Percentiles rank a stretch among this genome's conserved stretches.
Evolutionary conservation across 1,140 invertebrate species (phyloP).

Genomic region (Vanessa atalanta): DNA sequence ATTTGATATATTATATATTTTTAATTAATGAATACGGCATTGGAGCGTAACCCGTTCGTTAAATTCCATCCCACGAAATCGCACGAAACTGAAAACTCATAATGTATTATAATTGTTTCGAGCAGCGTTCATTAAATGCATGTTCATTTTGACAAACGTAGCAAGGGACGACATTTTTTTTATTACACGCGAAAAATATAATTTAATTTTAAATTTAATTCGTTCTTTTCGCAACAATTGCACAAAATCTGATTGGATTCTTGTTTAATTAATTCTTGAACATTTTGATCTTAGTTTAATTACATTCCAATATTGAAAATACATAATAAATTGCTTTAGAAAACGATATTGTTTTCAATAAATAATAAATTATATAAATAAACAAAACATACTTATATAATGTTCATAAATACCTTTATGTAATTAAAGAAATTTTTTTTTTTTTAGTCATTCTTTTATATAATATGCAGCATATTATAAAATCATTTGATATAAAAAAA

Average conservation of each 20-base stretch:
- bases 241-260: neutral
- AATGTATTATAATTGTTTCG: slow-evolving; percentile 5
- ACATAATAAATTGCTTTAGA: too few species aligned
- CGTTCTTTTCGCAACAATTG: neutral
- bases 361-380: too few species aligned
- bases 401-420: too few species aligned
- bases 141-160: slow-evolving; percentile 21
- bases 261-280: neutral
- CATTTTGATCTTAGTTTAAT: too few species aligned
- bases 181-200: neutral
- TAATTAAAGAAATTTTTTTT: too few species aligned
- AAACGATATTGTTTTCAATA: too few species aligned
- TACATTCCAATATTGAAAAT: too few species aligned
- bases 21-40: neutral
- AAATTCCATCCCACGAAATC: slow-evolving; percentile 2
- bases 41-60: slow-evolving; percentile 2
- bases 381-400: too few species aligned
- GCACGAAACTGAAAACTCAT: neutral
- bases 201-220: slow-evolving; percentile 1
- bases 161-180: neutral
- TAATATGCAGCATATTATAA: too few species aligned
- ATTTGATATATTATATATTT: neutral
- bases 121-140: slow-evolving; percentile 18
- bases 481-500: too few species aligned
- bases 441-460: too few species aligned